Percentiles rank a stretch among this genome's conserved stretches.
These are phyloP conservation scores for Pachliopta kotzebuea DNA, from an alignment of 2,888 invertebrate species.

Conservation along the genomic window DNA sequence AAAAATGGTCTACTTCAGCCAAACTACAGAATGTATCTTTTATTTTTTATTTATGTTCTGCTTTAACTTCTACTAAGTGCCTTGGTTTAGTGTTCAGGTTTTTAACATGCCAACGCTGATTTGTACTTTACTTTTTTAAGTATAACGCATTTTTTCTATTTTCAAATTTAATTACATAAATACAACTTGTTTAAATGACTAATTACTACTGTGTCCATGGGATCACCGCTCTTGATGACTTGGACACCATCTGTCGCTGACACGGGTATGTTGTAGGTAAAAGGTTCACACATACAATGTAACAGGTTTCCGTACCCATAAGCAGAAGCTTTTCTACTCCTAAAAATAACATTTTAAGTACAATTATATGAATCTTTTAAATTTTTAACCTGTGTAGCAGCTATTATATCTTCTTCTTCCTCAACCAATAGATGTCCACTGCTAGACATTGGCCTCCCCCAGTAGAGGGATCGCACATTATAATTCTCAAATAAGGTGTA, in stretches of 20 bases:
- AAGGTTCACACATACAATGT: neutral
- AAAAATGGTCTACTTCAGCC: no score
- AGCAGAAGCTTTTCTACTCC: neutral
- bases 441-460: no score
- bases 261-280: neutral
- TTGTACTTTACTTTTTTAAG: neutral
- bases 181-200: neutral
- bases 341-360: neutral
- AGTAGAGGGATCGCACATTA: no score
- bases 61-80: no score
- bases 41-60: no score
- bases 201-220: neutral
- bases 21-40: no score
- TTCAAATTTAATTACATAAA: neutral
- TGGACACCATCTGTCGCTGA: conserved; percentile 3
- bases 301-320: neutral
- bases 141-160: neutral
- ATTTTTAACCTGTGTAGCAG: no score
- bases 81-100: no score
- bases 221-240: neutral
- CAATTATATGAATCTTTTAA: no score
- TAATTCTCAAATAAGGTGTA: neutral
- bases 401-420: no score
- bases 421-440: no score
- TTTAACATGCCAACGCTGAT: no score